These are phyloP conservation scores for Lota lota DNA, from an alignment of 2,113 vertebrate genomes.

Conservation along the genomic window DNA sequence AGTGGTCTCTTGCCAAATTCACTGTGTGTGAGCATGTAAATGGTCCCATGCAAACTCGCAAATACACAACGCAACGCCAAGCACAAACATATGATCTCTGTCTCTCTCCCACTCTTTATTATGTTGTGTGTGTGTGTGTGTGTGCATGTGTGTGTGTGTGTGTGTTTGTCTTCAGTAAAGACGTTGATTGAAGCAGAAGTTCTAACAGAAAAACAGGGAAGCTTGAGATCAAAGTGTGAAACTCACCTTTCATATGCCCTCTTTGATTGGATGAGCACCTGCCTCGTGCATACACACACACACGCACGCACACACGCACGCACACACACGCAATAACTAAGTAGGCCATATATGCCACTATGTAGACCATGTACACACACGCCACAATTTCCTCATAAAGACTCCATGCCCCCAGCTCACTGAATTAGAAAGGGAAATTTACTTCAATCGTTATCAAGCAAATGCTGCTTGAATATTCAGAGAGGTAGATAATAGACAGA, in stretches of 20 bases:
- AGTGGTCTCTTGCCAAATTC: constrained; percentile 58
- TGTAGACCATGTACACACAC: no score
- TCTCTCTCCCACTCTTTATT: neutral
- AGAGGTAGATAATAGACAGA: no score
- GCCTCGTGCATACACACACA: constrained; percentile 25
- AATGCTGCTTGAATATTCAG: no score
- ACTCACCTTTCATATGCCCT: constrained; percentile 60
- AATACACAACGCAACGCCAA: constrained; percentile 25
- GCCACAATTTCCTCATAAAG: no score
- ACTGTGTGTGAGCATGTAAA: constrained; percentile 59
- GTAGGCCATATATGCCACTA: no score
- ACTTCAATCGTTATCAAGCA: no score
- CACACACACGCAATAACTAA: neutral
- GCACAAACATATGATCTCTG: neutral
- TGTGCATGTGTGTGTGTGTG: constrained; percentile 14
- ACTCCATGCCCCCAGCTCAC: no score
- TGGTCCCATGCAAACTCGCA: constrained; percentile 39
- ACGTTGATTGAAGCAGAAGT: constrained; percentile 66
- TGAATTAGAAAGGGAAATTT: no score
- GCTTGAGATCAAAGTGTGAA: constrained; percentile 66
- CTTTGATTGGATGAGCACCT: constrained; percentile 48
- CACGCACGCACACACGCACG: constrained; percentile 20
- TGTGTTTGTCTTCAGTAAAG: constrained; percentile 26
- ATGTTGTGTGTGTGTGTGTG: constrained; percentile 4
- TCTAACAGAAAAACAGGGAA: constrained; percentile 53